Percentiles rank a stretch among this genome's conserved stretches.
These are phyloP conservation scores for Chironomus riparius DNA, from an alignment of 2,888 invertebrate genomes.

Conservation along the genomic window DNA sequence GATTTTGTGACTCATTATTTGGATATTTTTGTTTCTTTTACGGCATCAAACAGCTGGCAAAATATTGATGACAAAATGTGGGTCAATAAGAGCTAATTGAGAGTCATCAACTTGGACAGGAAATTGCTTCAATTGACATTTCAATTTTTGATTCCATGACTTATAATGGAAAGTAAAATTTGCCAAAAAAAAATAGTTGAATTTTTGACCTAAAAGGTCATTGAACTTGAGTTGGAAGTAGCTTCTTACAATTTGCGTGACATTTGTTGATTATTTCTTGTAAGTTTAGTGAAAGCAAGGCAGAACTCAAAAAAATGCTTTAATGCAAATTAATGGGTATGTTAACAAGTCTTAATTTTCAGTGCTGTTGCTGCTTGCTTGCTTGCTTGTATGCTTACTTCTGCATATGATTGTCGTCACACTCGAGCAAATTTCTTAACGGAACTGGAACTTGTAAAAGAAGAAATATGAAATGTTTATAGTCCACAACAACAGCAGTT, in stretches of 20 bases:
- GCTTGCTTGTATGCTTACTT: neutral
- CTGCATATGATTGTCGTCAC: neutral
- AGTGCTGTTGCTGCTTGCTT: neutral
- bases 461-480: neutral
- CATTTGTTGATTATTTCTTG: neutral
- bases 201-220: neutral
- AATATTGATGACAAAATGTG: no score
- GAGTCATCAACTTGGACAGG: no score
- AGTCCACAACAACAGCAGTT: no score
- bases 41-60: no score
- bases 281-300: neutral
- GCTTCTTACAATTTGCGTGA: neutral
- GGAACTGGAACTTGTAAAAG: neutral
- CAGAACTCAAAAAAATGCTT: neutral
- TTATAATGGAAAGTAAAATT: no score
- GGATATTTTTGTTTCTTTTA: no score
- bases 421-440: neutral
- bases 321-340: neutral
- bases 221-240: neutral
- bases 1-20: no score
- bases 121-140: no score
- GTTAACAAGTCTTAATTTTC: neutral
- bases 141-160: no score
- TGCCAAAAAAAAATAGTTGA: no score
- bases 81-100: no score